Evolutionary conservation across 2,113 vertebrate genomes (phyloP).

Genomic region (Brachyhypopomus occidentalis): DNA sequence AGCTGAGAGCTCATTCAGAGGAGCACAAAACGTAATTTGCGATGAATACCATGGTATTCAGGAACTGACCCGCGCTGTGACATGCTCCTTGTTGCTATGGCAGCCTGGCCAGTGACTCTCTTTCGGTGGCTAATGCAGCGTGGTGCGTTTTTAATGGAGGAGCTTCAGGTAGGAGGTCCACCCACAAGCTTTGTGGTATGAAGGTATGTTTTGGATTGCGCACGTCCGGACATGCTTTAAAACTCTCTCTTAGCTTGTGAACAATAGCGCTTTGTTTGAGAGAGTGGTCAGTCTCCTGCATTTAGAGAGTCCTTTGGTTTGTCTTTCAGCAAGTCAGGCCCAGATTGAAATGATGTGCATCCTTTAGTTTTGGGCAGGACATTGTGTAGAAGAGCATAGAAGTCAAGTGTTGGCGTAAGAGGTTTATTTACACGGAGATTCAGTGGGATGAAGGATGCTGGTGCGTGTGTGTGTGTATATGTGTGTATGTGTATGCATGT

Average conservation of each 20-base stretch:
- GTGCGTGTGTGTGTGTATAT: neutral
- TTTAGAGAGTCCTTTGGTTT: neutral
- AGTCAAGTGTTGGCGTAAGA: neutral
- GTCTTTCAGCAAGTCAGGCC: neutral
- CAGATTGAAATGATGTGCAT: neutral
- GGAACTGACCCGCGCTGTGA: conserved; percentile 57
- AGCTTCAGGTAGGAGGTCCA: conserved; percentile 49
- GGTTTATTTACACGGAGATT: neutral
- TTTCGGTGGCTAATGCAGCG: conserved; percentile 42
- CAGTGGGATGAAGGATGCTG: neutral
- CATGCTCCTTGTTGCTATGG: conserved; percentile 63
- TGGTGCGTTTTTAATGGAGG: conserved; percentile 47
- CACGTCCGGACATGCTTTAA: conserved; percentile 6
- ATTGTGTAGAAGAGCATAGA: neutral
- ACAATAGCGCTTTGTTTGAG: conserved; percentile 36
- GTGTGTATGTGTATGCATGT: neutral
- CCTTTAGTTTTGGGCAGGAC: neutral
- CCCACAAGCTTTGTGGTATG: conserved; percentile 37
- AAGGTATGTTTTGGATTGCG: conserved; percentile 18
- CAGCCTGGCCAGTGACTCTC: conserved; percentile 52
- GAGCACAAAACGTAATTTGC: conserved; percentile 47
- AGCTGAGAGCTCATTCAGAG: conserved; percentile 46
- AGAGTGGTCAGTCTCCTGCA: conserved; percentile 6
- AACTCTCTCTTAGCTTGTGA: conserved; percentile 13
- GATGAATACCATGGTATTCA: conserved; percentile 54